Evolutionary conservation across 2,888 invertebrate genomes (phyloP), one percentile per base, ranked within the genome.

Genomic region (Sesia apiformis): DNA sequence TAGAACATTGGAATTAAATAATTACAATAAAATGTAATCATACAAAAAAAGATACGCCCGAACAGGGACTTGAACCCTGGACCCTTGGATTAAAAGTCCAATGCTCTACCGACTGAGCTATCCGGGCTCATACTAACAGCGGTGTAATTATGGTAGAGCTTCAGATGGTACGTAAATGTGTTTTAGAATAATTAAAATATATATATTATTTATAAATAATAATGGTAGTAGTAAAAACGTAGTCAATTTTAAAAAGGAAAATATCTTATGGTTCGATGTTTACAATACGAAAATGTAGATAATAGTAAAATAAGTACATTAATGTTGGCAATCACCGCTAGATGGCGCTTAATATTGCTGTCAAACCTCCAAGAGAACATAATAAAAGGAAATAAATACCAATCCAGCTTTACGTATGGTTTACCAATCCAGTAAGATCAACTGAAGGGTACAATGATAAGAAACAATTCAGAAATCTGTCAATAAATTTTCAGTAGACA

Each of bases 91-190:
- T 89, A 90, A 86, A 87, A 88, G 88, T 87, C 88, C 88, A 87
- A 89, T 88, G 88, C 90, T 89, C 89, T 90, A 90, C 89, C 90
- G 89, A 90, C 89, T 90, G 89, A 89, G 90, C 90, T 89, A 90
- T 89, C 89, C 89, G 90, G 90, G 90, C 90, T 76, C 60, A 40
- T 39, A n/a, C 3, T 7, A 7, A 5, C n/a, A 49, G 49, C 41
- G 41, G 39, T 41, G 39, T 58, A 58, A 58, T 49, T 53, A 38
- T 40, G 54, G 56, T 58, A 57, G 42, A 57, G 8, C 4, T 53
- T 55, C 40, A 49, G 51, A 49, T 40, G 3, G n/a, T 39, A 6
- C 42, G 23, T 23, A 23, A 23, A 23, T 23, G 23, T 23, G 23
- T 23, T 23, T 23, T 23, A 23, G 1, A 23, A 23, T 23, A 23